Evolutionary conservation across 2,113 vertebrate genomes (phyloP), one percentile per base, ranked within the genome.

Genomic region (Callipepla squamata): DNA sequence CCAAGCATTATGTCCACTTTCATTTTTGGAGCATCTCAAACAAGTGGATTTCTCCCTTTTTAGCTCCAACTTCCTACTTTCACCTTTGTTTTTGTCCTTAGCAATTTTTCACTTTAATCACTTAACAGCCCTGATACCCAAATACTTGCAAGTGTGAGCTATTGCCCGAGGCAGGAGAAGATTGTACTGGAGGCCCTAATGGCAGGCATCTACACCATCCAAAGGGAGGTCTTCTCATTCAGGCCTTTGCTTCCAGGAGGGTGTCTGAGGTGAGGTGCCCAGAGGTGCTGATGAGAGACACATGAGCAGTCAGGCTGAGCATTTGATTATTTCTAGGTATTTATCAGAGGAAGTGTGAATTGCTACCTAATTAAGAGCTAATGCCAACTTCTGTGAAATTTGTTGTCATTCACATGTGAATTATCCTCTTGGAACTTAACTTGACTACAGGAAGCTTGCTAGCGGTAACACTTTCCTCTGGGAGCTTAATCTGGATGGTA

Each of bases 401-500:
- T 93, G 19, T 87, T 95, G 91, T 94, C 91, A 86, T 86, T 92
- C 89, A 94, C 94, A 87, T 94, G 94, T 94, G 82, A 96, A 90
- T 94, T 94, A 90, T 90, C 76, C 57, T 90, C 44, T 93, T 75
- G 76, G 80, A 92, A 90, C 90, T 89, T 83, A 94, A 89, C 90
- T 94, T 93, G 92, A 84, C 85, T 90, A 85, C 80, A 68, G 88
- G 88, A 96, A 94, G n/a, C 26, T 73, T 78, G 22, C 28, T 70
- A 59, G 67, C 0, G 1, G 61, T 75, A 89, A 78, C 44, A 36
- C 51, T 86, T 92, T 90, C 34, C 51, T 74, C 72, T 0, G 4
- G 40, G 69, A 94, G 62, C n/a, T 42, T 88, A 80, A 78, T 94
- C 85, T 3, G 12, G 34, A 67, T 59, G 42, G 63, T 57, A 45